phyloP scores from a whole-genome alignment of 2,888 invertebrate genomes.

The Erebia aethiops region DNA sequence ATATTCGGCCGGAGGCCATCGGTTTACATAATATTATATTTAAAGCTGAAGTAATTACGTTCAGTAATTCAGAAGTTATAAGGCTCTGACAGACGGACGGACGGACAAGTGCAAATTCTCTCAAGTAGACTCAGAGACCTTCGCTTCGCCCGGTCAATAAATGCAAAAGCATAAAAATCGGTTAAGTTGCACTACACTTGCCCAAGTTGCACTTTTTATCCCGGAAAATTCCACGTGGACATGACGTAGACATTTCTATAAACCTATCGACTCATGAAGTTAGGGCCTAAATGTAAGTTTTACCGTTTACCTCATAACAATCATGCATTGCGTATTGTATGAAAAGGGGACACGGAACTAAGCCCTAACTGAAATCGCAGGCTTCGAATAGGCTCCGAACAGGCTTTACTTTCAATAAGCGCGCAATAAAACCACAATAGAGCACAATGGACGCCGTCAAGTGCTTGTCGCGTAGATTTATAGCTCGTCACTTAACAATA shows the following conservation, averaged over 20 bases:
- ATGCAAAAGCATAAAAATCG: too few relatives aligned
- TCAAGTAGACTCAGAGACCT: too few relatives aligned
- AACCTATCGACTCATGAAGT: not conserved
- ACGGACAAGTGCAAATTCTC: too few relatives aligned
- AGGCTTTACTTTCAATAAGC: slow-evolving; percentile 46
- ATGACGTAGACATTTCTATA: not conserved
- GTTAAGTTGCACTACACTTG: too few relatives aligned
- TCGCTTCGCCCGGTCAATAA: too few relatives aligned
- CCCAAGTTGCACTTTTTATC: too few relatives aligned
- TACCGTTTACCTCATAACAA: slow-evolving; percentile 11
- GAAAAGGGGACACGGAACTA: slow-evolving; percentile 20
- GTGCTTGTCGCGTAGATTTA: slow-evolving; percentile 68
- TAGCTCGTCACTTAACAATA: slow-evolving; percentile 79
- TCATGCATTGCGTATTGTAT: slow-evolving; percentile 13
- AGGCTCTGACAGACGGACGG: too few relatives aligned
- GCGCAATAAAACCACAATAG: slow-evolving; percentile 54
- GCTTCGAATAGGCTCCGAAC: slow-evolving; percentile 25
- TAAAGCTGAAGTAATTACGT: too few relatives aligned
- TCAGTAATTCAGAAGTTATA: too few relatives aligned
- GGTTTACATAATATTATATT: too few relatives aligned
- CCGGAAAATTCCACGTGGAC: too few relatives aligned
- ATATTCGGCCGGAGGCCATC: too few relatives aligned
- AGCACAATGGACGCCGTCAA: slow-evolving; percentile 65
- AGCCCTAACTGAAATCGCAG: slow-evolving; percentile 16
- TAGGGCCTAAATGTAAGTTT: not conserved